Base-by-base conservation (phyloP, 2,797 vertebrate genomes). In the Coilia nasus region DNA sequence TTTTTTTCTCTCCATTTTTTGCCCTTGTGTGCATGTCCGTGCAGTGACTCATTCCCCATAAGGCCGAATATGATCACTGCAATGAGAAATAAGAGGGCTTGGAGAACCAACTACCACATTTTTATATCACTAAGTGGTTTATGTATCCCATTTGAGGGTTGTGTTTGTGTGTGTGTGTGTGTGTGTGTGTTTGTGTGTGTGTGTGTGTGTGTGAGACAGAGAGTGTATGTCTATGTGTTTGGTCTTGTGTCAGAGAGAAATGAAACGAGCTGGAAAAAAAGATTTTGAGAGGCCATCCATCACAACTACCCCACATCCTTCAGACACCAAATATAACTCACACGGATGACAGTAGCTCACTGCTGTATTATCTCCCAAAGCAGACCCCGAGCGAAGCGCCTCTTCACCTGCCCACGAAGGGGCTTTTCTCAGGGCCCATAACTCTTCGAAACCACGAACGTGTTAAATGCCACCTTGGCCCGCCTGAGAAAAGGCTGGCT, bases 391-490 rank as follows among this genome's bases (percentile, higher is more conserved):
- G 44, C 86, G 85, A 50, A 57, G 46, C 78, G 50, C 60, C 84
- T 82, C 81, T 54, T 87, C 86, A 87, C 64, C 87, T 88, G 89
- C 82, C 87, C 88, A 81, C 4, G 6, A 86, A 54, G 81, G 62
- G 83, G 80, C 83, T 71, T 84, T 88, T 83, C 82, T 57, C 46
- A 56, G 82, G 67, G 15, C 25, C 89, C 84, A 71, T 85, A 89
- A 89, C 86, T 90, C 88, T 84, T 88, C 83, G 60, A 87, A 54
- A 35, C 67, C 85, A 86, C n/a, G 54, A 71, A 17, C 80, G 83
- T 83, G 86, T 81, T 88, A 67, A 90, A 90, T 83, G 86, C 85
- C 84, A 87, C 84, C 87, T 50, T 60, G 86, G 87, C 83, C 88
- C 85, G 87, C 64, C 83, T 92, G 81, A 83, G 4, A 85, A 56